A percentile compares a stretch with the other conserved stretches of the same genome.
Conservation (phyloP, 2,113 vertebrate genomes). For the Ciconia boyciana region DNA sequence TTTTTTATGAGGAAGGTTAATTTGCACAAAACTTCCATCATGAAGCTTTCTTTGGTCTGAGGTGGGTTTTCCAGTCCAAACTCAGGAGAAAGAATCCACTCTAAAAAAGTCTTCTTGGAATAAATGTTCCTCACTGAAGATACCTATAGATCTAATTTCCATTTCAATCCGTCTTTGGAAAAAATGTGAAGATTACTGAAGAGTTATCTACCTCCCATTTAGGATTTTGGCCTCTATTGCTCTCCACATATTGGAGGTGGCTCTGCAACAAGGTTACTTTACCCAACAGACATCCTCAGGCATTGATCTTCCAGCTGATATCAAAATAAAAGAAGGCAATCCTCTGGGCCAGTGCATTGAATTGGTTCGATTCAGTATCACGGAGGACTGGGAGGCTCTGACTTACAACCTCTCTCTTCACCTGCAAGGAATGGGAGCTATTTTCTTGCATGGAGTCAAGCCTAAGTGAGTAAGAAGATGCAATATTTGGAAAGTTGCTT, state of each 20-base stretch:
- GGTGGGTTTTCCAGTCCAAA: not conserved
- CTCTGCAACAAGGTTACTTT: not conserved
- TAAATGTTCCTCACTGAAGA: not conserved
- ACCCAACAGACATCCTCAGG: not conserved
- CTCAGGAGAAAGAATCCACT: not conserved
- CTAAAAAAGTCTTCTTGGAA: not conserved
- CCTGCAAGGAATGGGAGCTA: not conserved
- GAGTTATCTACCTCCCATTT: not conserved
- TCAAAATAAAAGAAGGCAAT: not conserved
- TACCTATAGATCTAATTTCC: not conserved
- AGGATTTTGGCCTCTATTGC: not conserved
- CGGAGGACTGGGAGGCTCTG: not conserved
- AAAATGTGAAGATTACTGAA: not conserved
- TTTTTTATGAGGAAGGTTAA: not conserved
- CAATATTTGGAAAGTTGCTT: not conserved
- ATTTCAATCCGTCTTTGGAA: not conserved
- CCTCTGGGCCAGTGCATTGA: not conserved
- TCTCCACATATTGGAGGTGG: not conserved
- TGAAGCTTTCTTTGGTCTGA: not conserved
- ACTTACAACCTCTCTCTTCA: not conserved
- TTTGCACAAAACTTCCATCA: not conserved
- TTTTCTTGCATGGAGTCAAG: not conserved
- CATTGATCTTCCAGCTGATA: fast-evolving
- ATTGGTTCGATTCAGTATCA: not conserved
- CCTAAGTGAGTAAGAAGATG: not conserved